phyloP scores from a whole-genome alignment of 2,797 vertebrate species.

The Dicrostonyx torquatus region DNA sequence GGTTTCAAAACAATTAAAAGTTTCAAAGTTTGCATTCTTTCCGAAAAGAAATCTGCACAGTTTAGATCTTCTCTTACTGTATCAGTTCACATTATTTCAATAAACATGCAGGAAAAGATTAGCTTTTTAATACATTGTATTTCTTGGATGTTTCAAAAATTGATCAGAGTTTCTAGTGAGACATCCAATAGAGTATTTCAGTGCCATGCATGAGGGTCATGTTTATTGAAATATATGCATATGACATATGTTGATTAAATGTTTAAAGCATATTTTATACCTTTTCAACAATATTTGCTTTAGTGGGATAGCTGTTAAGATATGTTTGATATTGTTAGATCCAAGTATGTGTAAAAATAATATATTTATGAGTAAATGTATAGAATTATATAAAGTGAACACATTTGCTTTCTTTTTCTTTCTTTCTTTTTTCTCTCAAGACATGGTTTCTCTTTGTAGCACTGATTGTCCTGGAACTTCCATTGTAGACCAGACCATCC shows the following conservation, averaged over 20 bases:
- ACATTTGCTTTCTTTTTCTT: not conserved
- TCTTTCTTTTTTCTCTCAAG: not conserved
- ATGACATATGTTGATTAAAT: not conserved
- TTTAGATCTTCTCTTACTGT: not conserved
- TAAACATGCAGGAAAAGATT: not conserved
- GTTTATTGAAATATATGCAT: not conserved
- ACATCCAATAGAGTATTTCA: not conserved
- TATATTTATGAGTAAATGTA: not conserved
- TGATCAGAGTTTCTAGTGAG: not conserved
- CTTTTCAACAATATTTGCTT: not conserved
- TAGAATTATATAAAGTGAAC: not conserved
- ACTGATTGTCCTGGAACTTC: not conserved
- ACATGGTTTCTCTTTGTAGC: not conserved
- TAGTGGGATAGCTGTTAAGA: not conserved
- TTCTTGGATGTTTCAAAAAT: not conserved
- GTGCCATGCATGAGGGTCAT: not conserved
- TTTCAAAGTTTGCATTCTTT: not conserved
- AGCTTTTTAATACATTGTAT: not conserved
- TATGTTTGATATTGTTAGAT: constrained; percentile 9
- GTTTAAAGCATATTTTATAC: not conserved
- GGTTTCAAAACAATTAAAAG: not conserved
- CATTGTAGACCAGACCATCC: not conserved
- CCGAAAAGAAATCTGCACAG: not conserved
- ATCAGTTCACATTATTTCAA: not conserved
- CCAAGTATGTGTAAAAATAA: constrained; percentile 46